A percentile compares a stretch with the other conserved stretches of the same genome.
Evolutionary conservation across 1,140 invertebrate genomes (phyloP).

Genomic region (Eumeta japonica): DNA sequence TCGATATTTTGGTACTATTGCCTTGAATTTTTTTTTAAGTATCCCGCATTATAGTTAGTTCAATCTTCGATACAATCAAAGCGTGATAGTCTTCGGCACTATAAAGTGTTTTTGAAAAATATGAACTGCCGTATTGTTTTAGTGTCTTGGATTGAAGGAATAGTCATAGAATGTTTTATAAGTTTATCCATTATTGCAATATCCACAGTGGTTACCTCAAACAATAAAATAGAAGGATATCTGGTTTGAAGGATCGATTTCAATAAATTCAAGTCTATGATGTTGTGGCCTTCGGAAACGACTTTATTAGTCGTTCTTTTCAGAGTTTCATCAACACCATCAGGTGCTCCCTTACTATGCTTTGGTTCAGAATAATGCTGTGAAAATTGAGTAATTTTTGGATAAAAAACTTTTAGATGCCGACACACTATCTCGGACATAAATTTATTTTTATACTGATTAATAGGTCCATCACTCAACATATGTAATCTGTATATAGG

Average conservation of each 20-base stretch:
- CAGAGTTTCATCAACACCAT: slow-evolving; percentile 16
- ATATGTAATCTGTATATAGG: neutral
- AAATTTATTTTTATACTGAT: slow-evolving; percentile 15
- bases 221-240: slow-evolving; percentile 9
- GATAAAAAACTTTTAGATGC: slow-evolving; percentile 13
- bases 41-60: slow-evolving; percentile 6
- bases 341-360: slow-evolving; percentile 10
- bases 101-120: slow-evolving; percentile 9
- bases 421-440: slow-evolving; percentile 16
- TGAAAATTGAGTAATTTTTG: slow-evolving; percentile 9
- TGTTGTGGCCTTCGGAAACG: slow-evolving; percentile 15
- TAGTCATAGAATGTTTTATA: too few relatives aligned
- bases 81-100: slow-evolving; percentile 15
- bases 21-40: too few relatives aligned
- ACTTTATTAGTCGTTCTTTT: slow-evolving; percentile 18
- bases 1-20: too few relatives aligned
- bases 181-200: too few relatives aligned
- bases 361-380: slow-evolving; percentile 19
- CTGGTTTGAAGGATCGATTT: slow-evolving; percentile 4
- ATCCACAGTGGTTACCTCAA: slow-evolving; percentile 17
- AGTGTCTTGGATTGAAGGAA: too few relatives aligned
- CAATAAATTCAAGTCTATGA: slow-evolving; percentile 12
- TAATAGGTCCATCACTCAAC: too few relatives aligned
- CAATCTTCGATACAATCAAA: slow-evolving; percentile 10
- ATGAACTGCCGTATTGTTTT: too few relatives aligned